Conservation (phyloP, 2,888 invertebrate genomes). For the Caradrina clavipalpis region DNA sequence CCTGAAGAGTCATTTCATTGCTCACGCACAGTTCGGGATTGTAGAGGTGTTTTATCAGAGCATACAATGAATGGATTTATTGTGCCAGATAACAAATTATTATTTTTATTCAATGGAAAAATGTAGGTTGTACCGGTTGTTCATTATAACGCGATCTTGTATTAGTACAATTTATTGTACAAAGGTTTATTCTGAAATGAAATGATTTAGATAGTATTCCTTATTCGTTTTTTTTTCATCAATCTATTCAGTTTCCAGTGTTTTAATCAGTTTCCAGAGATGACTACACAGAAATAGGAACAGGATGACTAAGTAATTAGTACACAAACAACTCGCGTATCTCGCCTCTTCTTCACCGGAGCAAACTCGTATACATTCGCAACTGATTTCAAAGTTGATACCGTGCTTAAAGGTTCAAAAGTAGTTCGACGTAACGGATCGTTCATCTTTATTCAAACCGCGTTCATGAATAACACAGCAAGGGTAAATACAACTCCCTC, state of each 20-base stretch:
- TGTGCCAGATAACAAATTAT: constrained; percentile 72
- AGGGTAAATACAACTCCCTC: constrained; percentile 82
- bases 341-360: constrained; percentile 24
- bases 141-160: constrained; percentile 51
- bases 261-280: no score
- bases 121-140: constrained; percentile 58
- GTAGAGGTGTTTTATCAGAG: constrained; percentile 74
- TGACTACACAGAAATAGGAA: constrained; percentile 4
- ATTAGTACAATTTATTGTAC: not conserved
- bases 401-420: constrained; percentile 72
- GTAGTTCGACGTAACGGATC: constrained; percentile 73
- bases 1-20: constrained; percentile 80
- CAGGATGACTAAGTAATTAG: constrained; percentile 47
- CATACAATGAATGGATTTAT: constrained; percentile 73
- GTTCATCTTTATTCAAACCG: constrained; percentile 88
- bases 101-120: constrained; percentile 67
- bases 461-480: constrained; percentile 87
- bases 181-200: not conserved
- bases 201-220: not conserved
- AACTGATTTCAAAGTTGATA: constrained; percentile 63
- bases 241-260: not conserved
- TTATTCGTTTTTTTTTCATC: constrained; percentile 5
- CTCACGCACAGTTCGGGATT: constrained; percentile 75
- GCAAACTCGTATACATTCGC: constrained; percentile 21
- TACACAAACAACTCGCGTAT: constrained; percentile 38